Evolutionary conservation across 2,888 invertebrate species (phyloP), one percentile per base, ranked within the genome.

Genomic region (Drosophila quinaria): DNA sequence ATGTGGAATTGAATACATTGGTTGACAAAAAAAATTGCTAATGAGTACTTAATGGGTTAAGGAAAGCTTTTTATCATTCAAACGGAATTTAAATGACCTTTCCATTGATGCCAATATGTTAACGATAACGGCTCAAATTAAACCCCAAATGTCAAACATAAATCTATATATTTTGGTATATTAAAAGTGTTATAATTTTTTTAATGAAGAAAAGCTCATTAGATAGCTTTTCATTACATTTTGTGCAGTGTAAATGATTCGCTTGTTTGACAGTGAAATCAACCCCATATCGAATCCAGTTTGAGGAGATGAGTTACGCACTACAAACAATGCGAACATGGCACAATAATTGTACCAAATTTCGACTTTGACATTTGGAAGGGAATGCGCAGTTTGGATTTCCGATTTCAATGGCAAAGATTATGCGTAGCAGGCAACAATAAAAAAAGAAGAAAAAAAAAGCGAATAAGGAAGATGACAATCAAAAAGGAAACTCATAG

Each of bases 381-480:
- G 63, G 67, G 75, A 89, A 70, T 75, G 56, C 89, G 87, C 65
- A 89, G 66, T 87, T 73, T 70, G 67, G 50, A 50, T 50, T 63
- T 49, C 10, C 35, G 50, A 58, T 46, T 66, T 79, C 80, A 79
- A 74, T 63, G 55, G 44, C 50, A 81, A 80, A 71, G 70, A 89
- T 83, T 78, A 72, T 78, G 77, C 77, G 80, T 62, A 78, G 70
- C 59, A 41, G 51, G 46, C 44, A 58, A 33, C 52, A 51, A 61
- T 29, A 56, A 4, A 54, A 58, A 56, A 31, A 51, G 56, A 25
- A 51, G 10, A 52, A 22, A 49, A 60, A 54, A 35, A 49, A 51
- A 22, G 52, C 2, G 33, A 39, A 42, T 46, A 56, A 37, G 29
- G 49, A 70, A 66, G 77, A 77, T 70, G 60, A 62, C 69, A 80